These are phyloP conservation scores for Isotomurus palustris DNA, from an alignment of 2,888 invertebrate genomes.

Conservation along the genomic window DNA sequence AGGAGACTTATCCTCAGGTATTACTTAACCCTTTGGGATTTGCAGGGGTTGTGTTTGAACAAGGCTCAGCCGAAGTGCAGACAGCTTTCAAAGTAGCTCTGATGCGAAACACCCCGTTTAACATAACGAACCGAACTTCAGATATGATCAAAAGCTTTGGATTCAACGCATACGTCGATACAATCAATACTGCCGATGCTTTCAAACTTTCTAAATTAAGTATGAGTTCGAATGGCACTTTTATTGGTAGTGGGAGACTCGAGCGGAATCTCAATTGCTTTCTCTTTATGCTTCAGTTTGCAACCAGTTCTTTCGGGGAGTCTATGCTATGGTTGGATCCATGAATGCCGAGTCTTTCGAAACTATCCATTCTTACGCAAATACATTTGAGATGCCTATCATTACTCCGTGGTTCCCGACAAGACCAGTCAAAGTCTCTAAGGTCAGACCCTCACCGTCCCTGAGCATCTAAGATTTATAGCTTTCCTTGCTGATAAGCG, in stretches of 20 bases:
- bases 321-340: conserved; percentile 83
- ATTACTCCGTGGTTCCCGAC: conserved; percentile 85
- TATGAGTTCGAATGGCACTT: conserved; percentile 51
- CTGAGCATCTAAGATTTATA: conserved; percentile 1
- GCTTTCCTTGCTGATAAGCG: background rate
- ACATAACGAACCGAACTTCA: conserved; percentile 15
- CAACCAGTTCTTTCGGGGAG: conserved; percentile 82
- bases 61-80: conserved; percentile 85
- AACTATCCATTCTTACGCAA: conserved; percentile 87
- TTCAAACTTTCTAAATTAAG: conserved; percentile 85
- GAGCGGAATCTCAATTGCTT: background rate
- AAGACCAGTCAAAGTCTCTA: conserved; percentile 26
- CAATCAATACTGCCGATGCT: conserved; percentile 88
- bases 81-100: conserved; percentile 54
- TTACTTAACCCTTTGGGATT: conserved; percentile 35
- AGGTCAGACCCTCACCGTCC: no score
- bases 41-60: conserved; percentile 86
- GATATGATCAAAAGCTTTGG: conserved; percentile 64
- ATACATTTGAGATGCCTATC: conserved; percentile 92
- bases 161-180: conserved; percentile 80
- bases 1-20: background rate
- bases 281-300: conserved; percentile 63
- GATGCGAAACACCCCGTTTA: conserved; percentile 30
- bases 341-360: conserved; percentile 90
- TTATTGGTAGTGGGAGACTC: background rate